These are phyloP conservation scores for Hycleus cichorii DNA, from an alignment of 1,140 invertebrate species.

Conservation along the genomic window DNA sequence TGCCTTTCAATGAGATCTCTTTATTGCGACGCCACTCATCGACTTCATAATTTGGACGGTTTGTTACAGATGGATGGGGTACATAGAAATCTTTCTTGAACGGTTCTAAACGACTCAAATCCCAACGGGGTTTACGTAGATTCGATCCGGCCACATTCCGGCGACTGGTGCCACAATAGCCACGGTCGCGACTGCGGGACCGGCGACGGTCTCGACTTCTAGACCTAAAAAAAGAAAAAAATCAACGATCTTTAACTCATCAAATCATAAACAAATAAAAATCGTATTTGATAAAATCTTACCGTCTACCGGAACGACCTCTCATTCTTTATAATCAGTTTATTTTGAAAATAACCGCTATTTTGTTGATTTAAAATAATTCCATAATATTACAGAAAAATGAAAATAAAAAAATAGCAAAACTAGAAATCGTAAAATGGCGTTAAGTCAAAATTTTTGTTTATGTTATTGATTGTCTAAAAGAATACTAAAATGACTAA, in stretches of 20 bases:
- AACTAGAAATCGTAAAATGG: no score
- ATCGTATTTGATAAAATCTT: neutral
- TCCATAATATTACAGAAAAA: no score
- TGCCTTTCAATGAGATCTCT: constrained; percentile 73
- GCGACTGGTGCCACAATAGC: constrained; percentile 42
- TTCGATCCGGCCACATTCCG: constrained; percentile 46
- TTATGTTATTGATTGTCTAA: no score
- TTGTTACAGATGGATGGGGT: constrained; percentile 66
- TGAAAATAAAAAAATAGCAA: no score
- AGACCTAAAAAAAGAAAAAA: constrained; percentile 9
- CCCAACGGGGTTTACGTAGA: constrained; percentile 66
- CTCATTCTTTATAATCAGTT: constrained; percentile 16
- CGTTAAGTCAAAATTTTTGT: no score
- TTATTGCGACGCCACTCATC: constrained; percentile 66
- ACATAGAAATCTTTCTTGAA: constrained; percentile 93
- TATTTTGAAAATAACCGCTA: no score
- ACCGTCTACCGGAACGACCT: constrained; percentile 28
- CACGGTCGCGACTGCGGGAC: constrained; percentile 38
- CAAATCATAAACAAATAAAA: neutral
- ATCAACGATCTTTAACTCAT: neutral
- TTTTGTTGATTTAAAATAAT: no score
- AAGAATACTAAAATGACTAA: no score
- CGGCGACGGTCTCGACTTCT: constrained; percentile 28
- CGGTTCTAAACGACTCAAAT: constrained; percentile 61
- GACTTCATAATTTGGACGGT: constrained; percentile 60